A percentile compares a stretch with the other conserved stretches of the same genome.
phyloP scores from a whole-genome alignment of 2,797 vertebrate species.

The Labroides dimidiatus region DNA sequence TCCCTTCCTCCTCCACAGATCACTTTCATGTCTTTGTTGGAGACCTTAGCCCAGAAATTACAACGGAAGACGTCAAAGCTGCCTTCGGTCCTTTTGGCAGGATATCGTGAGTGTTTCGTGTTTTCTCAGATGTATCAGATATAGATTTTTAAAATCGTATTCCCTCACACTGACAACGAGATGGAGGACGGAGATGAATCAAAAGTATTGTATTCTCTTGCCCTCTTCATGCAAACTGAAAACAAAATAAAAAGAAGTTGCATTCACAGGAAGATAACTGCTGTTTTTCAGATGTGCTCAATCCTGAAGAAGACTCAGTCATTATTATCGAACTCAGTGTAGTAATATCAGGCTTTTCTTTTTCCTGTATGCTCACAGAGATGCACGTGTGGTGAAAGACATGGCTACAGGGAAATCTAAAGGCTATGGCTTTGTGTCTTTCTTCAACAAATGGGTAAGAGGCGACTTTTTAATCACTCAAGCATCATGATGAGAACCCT shows the following conservation, averaged over 20 bases:
- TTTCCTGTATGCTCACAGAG: conserved; percentile 84
- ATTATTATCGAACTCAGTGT: background rate
- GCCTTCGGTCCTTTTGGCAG: conserved; percentile 97
- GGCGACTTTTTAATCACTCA: conserved; percentile 38
- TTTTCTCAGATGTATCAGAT: background rate
- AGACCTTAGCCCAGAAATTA: conserved; percentile 98
- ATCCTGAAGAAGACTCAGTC: background rate
- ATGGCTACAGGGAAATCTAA: conserved; percentile 99
- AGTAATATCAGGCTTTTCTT: background rate
- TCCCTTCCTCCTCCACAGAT: conserved; percentile 76
- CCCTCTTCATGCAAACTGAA: too few relatives aligned
- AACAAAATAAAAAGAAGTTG: too few relatives aligned
- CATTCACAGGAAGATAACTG: too few relatives aligned
- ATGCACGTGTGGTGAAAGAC: conserved; percentile 98
- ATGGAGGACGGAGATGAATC: too few relatives aligned
- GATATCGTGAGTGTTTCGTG: conserved; percentile 92
- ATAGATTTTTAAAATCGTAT: too few relatives aligned
- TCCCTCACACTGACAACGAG: too few relatives aligned
- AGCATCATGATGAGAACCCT: too few relatives aligned
- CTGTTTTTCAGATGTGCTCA: too few relatives aligned
- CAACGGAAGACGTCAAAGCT: conserved; percentile 97
- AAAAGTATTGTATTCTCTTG: too few relatives aligned
- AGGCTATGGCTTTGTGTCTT: conserved; percentile 98
- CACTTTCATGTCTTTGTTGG: conserved; percentile 99
- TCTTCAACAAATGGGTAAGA: conserved; percentile 98